Evolutionary conservation across 1,140 invertebrate genomes (phyloP).

Genomic region (Drosophila varians): DNA sequence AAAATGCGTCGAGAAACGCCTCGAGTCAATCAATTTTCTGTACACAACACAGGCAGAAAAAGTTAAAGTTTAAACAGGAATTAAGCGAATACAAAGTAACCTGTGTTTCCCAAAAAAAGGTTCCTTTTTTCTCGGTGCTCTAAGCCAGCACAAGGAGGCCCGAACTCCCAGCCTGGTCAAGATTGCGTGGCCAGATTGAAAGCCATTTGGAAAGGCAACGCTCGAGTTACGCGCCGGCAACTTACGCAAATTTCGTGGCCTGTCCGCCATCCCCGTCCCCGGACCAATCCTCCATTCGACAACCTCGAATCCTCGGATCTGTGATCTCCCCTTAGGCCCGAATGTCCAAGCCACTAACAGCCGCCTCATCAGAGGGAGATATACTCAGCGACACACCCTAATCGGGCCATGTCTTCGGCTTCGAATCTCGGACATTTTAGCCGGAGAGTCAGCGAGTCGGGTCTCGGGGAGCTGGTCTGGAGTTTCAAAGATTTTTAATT

Average conservation of each 20-base stretch:
- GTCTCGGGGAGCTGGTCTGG: constrained; percentile 15
- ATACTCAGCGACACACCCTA: constrained; percentile 69
- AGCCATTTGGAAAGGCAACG: constrained; percentile 75
- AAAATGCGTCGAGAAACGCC: constrained; percentile 76
- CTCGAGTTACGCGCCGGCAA: constrained; percentile 59
- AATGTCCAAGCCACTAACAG: constrained; percentile 32
- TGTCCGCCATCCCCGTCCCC: constrained; percentile 34
- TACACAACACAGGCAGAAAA: constrained; percentile 1
- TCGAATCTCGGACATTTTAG: constrained; percentile 29
- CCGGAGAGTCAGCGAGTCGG: constrained; percentile 1
- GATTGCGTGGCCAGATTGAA: constrained; percentile 68
- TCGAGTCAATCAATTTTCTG: constrained; percentile 75
- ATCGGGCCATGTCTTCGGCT: constrained; percentile 41
- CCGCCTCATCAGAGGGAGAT: constrained; percentile 55
- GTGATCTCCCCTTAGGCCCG: constrained; percentile 31
- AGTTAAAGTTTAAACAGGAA: neutral
- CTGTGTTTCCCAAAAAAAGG: too few relatives aligned
- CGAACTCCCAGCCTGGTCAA: constrained; percentile 36
- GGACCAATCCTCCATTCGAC: constrained; percentile 1
- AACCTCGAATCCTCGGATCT: constrained; percentile 17
- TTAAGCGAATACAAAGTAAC: neutral
- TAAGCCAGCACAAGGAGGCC: constrained; percentile 21
- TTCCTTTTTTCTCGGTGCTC: neutral
- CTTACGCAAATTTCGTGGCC: constrained; percentile 71
- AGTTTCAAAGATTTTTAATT: constrained; percentile 58